Conservation (phyloP, 2,888 invertebrate genomes). For the Caenorhabditis plicata region DNA sequence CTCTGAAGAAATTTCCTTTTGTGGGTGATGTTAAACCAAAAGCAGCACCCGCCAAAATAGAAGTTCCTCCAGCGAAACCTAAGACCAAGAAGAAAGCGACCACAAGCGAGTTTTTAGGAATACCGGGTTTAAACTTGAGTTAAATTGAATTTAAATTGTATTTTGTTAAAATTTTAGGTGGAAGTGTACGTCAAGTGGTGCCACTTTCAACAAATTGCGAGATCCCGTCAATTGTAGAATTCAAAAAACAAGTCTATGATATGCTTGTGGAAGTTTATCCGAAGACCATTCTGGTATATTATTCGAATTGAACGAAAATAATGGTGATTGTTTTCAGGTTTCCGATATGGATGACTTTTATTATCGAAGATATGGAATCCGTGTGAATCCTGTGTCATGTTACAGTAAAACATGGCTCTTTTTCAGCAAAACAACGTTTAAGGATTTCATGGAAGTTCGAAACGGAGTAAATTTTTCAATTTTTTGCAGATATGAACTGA, state of each 20-base stretch:
- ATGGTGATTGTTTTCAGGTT: constrained; percentile 5
- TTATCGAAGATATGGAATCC: constrained; percentile 1
- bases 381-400: constrained; percentile 8
- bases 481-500: too few relatives aligned
- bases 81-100: too few relatives aligned
- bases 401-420: constrained; percentile 21
- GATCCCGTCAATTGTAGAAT: constrained; percentile 16
- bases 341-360: constrained; percentile 14
- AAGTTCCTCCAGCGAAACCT: too few relatives aligned
- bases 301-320: neutral
- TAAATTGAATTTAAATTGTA: neutral
- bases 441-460: constrained; percentile 5
- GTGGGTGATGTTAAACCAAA: constrained; percentile 13
- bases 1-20: too few relatives aligned
- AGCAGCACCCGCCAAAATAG: too few relatives aligned
- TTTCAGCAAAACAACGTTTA: constrained; percentile 10
- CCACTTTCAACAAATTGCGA: neutral
- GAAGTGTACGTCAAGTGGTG: constrained; percentile 1
- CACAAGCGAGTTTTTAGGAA: neutral
- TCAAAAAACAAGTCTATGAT: constrained; percentile 5
- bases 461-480: too few relatives aligned
- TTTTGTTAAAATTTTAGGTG: neutral
- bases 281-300: constrained; percentile 5
- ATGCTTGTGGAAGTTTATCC: constrained; percentile 12
- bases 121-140: neutral